Percentiles rank a stretch among this genome's conserved stretches.
Conservation (phyloP, 2,888 invertebrate genomes). For the Operophtera brumata region DNA sequence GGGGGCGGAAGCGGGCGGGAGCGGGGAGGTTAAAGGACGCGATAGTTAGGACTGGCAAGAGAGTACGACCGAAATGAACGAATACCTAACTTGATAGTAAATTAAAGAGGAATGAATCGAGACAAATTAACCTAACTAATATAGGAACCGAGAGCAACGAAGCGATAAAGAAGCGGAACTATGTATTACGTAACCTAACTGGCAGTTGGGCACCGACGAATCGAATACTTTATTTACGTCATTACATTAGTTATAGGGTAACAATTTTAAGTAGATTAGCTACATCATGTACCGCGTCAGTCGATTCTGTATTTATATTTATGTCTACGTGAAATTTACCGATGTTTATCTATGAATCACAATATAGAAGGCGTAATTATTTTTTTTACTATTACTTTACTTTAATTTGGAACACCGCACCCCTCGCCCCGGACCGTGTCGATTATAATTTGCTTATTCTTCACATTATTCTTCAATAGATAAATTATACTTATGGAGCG, state of each 20-base stretch:
- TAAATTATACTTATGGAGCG: constrained; percentile 80
- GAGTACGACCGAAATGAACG: constrained; percentile 49
- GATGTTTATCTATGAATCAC: constrained; percentile 73
- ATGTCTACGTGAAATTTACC: constrained; percentile 74
- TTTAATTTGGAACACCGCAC: constrained; percentile 71
- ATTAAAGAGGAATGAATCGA: constrained; percentile 70
- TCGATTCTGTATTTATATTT: constrained; percentile 64
- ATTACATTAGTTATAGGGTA: constrained; percentile 54
- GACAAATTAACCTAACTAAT: constrained; percentile 73
- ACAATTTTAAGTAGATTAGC: constrained; percentile 54
- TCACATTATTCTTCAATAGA: constrained; percentile 72
- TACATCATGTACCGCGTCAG: constrained; percentile 67
- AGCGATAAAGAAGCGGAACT: constrained; percentile 39
- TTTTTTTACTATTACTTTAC: constrained; percentile 57
- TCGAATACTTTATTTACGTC: constrained; percentile 56
- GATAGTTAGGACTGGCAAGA: constrained; percentile 39
- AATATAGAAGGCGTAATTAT: constrained; percentile 66
- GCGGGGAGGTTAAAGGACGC: constrained; percentile 33
- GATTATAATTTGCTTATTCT: constrained; percentile 70
- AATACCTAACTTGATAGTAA: constrained; percentile 41
- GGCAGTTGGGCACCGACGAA: constrained; percentile 65
- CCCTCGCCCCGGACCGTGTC: constrained; percentile 69
- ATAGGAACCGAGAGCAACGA: constrained; percentile 68
- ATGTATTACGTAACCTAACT: constrained; percentile 68
- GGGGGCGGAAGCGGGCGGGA: constrained; percentile 20